Evolutionary conservation across 2,797 vertebrate species (phyloP), one percentile per base, ranked within the genome.

Genomic region (Ctenosaura bakeri): DNA sequence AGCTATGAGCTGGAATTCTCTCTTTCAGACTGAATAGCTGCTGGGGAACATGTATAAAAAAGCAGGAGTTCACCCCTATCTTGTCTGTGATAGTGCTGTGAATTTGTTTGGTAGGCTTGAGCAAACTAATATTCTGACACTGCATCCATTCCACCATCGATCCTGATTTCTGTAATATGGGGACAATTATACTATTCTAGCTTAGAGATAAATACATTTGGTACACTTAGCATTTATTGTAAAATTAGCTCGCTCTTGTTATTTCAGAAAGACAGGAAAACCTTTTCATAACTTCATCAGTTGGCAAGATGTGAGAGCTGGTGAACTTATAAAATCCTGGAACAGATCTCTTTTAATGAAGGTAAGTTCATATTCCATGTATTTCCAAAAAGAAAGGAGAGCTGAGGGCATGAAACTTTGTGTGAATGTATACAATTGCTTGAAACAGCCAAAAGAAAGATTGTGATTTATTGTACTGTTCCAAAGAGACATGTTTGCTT

Each of bases 201-300:
- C 20, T 24, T 4, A 8, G 56, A 79, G 0, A 0, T 91, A 86
- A 93, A 91, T 35, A 9, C n/a, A 42, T n/a, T 46, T 26, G 26
- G 5, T 56, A 38, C 13, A 18, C 22, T 80, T 42, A 52, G 8
- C 29, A 52, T 2, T 50, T 73, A n/a, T 42, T 83, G 14, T 46
- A 85, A 85, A 64, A 4, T 85, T 14, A 29, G 13, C 10, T n/a
- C 12, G 85, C 1, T 54, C 42, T 93, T 64, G 1, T 32, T 96
- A 95, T 96, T 95, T 90, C 96, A 99, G 99, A 96, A 98, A 91
- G 93, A 99, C 98, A 1, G 99, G 98, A 87, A 97, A 97, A 92
- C 98, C 98, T 73, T 99, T 99, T 94, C 99, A 99, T 96, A 99
- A 99, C 95, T 99, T 99, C 90, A 98, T 99, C 97, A 99, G 97